These are phyloP conservation scores for Ctenoplectra terminalis DNA, from an alignment of 1,140 invertebrate species.

Conservation along the genomic window DNA sequence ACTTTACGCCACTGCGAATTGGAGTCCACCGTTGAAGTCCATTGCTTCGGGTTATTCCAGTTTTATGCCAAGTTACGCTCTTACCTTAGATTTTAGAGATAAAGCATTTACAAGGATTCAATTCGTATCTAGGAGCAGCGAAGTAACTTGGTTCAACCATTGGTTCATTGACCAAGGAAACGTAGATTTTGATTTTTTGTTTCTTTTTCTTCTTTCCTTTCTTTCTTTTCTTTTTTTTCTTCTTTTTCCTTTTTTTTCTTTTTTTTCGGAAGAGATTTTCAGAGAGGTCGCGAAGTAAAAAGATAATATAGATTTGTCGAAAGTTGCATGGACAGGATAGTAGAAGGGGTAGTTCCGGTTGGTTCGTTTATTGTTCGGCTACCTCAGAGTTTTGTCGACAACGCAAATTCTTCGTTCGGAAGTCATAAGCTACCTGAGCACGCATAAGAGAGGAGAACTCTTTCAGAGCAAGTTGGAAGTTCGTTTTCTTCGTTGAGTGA, in stretches of 20 bases:
- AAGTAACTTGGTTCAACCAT: background rate
- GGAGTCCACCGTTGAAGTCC: background rate
- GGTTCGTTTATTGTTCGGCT: background rate
- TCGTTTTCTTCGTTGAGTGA: conserved; percentile 55
- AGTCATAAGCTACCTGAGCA: conserved; percentile 31
- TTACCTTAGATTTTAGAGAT: background rate
- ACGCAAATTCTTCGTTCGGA: conserved; percentile 11
- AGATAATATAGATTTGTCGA: conserved; percentile 53
- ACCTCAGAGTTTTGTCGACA: background rate
- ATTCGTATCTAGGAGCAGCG: too few relatives aligned
- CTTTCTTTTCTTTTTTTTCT: too few relatives aligned
- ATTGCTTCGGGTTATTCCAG: background rate
- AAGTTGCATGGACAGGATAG: conserved; percentile 37
- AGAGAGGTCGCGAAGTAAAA: background rate
- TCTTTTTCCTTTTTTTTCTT: too few relatives aligned
- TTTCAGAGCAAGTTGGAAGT: conserved; percentile 43
- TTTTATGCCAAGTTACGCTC: background rate
- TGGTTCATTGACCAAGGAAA: background rate
- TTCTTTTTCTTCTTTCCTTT: too few relatives aligned
- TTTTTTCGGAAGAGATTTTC: background rate
- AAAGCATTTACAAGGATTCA: too few relatives aligned
- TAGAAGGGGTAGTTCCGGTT: conserved; percentile 15
- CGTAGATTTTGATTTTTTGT: background rate
- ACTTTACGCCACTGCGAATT: background rate
- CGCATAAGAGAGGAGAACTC: conserved; percentile 25